Evolutionary conservation across 2,888 invertebrate genomes (phyloP).

Genomic region (Leptopilina myrica): DNA sequence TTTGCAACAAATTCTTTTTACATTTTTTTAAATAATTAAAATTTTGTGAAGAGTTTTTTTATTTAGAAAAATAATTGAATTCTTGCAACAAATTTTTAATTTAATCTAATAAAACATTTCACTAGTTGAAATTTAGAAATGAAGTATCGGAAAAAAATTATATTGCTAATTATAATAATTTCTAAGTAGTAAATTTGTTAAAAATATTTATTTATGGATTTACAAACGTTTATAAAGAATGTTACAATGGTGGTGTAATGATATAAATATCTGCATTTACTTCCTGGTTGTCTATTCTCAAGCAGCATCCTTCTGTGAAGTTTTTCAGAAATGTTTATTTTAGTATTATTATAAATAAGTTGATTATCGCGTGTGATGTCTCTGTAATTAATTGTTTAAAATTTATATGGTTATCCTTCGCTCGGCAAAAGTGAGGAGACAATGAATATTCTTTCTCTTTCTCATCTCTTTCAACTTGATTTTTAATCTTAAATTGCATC

Average conservation of each 20-base stretch:
- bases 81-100: too few relatives aligned
- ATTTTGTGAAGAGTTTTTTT: too few relatives aligned
- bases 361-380: constrained; percentile 9
- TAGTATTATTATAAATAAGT: not conserved
- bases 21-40: too few relatives aligned
- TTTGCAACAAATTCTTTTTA: too few relatives aligned
- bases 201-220: too few relatives aligned
- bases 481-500: constrained; percentile 22
- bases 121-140: too few relatives aligned
- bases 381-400: constrained; percentile 25
- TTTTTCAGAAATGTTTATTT: not conserved
- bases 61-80: too few relatives aligned
- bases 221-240: not conserved
- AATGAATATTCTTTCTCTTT: constrained; percentile 2
- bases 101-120: too few relatives aligned
- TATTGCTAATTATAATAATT: too few relatives aligned
- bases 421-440: constrained; percentile 2
- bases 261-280: not conserved
- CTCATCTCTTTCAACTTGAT: not conserved
- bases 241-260: not conserved
- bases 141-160: too few relatives aligned
- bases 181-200: too few relatives aligned
- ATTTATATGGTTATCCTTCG: constrained; percentile 12
- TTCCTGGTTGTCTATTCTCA: constrained; percentile 17
- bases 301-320: not conserved